Evolutionary conservation across 1,140 invertebrate species (phyloP).

Genomic region (Caenorhabditis briggsae): DNA sequence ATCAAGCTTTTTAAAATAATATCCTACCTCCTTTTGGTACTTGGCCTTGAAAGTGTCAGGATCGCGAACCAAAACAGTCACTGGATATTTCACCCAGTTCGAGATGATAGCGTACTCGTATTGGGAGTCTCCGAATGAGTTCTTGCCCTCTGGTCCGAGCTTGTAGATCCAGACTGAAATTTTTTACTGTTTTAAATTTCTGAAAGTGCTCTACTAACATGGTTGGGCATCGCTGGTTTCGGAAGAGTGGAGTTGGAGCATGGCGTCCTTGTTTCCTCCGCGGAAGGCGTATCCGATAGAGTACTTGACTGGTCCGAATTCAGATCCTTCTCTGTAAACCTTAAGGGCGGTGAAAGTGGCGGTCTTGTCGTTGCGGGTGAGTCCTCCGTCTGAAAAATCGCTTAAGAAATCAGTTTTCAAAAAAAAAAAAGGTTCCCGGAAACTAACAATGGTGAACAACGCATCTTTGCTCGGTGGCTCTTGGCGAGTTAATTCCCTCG

Average conservation of each 20-base stretch:
- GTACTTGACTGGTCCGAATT: constrained; percentile 76
- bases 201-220: constrained; percentile 63
- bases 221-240: constrained; percentile 77
- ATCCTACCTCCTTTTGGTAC: constrained; percentile 70
- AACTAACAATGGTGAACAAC: constrained; percentile 77
- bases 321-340: constrained; percentile 77
- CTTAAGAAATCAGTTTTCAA: background rate
- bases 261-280: constrained; percentile 78
- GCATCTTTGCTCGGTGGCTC: constrained; percentile 77
- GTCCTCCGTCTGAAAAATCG: constrained; percentile 72
- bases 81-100: constrained; percentile 75
- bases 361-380: constrained; percentile 77
- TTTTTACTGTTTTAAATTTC: background rate
- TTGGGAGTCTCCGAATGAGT: constrained; percentile 77
- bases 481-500: constrained; percentile 77
- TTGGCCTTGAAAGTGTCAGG: constrained; percentile 77
- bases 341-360: constrained; percentile 77
- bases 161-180: constrained; percentile 78
- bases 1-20: too few relatives aligned
- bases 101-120: constrained; percentile 78
- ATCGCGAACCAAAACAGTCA: constrained; percentile 77
- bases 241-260: constrained; percentile 77
- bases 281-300: constrained; percentile 78
- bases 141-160: constrained; percentile 77
- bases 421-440: too few relatives aligned